These are phyloP conservation scores for Prosopocoilus inquinatus DNA, from an alignment of 2,888 invertebrate genomes.

Conservation along the genomic window DNA sequence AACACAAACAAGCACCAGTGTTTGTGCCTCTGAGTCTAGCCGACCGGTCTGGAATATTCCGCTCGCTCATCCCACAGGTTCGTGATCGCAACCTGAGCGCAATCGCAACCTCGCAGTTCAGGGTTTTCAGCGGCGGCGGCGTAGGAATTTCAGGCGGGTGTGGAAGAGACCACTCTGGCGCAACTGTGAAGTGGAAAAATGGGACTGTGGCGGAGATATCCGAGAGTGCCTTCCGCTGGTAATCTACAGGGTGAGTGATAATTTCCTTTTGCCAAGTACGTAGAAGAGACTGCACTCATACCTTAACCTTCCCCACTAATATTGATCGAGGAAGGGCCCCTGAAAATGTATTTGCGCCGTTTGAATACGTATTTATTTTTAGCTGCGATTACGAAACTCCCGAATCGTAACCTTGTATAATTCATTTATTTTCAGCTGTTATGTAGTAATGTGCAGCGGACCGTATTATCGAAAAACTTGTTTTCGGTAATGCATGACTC, in stretches of 20 bases:
- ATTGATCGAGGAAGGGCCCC: background rate
- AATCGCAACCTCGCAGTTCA: background rate
- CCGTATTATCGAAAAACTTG: too few relatives aligned
- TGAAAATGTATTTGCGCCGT: background rate
- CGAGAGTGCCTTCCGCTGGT: conserved; percentile 35
- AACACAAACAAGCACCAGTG: too few relatives aligned
- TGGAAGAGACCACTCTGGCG: too few relatives aligned
- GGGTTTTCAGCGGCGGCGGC: background rate
- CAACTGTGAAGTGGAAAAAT: conserved; percentile 9
- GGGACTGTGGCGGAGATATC: conserved; percentile 37
- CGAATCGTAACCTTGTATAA: too few relatives aligned
- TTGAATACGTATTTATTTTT: too few relatives aligned
- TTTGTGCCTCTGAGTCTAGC: too few relatives aligned
- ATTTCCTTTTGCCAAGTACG: background rate
- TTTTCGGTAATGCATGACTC: too few relatives aligned
- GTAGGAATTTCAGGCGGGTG: too few relatives aligned
- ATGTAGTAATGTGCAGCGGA: too few relatives aligned
- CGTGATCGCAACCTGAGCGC: conserved; percentile 2
- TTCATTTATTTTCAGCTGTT: too few relatives aligned
- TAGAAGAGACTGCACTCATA: background rate
- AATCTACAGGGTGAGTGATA: conserved; percentile 36
- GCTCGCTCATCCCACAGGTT: background rate
- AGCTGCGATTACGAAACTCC: too few relatives aligned
- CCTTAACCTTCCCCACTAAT: background rate
- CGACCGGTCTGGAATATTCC: background rate